Percentiles rank a stretch among this genome's conserved stretches.
Evolutionary conservation across 2,797 vertebrate species (phyloP).

Genomic region (Linurgus olivaceus): DNA sequence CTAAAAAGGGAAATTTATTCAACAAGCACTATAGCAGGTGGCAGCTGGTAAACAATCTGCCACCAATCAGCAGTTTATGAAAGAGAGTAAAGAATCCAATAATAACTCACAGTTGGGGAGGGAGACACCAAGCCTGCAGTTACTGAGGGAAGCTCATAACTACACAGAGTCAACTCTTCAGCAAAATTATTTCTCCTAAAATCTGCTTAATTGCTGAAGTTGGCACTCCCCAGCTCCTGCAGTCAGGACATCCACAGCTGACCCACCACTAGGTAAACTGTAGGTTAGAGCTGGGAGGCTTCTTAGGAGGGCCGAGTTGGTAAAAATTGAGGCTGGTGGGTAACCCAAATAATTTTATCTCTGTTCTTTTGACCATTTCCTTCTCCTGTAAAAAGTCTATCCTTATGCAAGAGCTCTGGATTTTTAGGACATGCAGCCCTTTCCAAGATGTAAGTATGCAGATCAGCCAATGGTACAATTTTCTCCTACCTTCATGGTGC

Average conservation of each 20-base stretch:
- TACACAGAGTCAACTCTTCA: conserved; percentile 24
- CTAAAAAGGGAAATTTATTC: conserved; percentile 65
- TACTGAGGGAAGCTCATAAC: not conserved
- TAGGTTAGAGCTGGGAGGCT: not conserved
- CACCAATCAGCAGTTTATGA: conserved; percentile 73
- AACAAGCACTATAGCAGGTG: conserved; percentile 68
- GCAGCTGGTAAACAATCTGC: conserved; percentile 72
- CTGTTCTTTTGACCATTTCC: not conserved
- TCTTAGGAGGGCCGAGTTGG: rapidly evolving
- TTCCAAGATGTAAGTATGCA: not conserved
- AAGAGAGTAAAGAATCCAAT: conserved; percentile 68
- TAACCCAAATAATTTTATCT: not conserved
- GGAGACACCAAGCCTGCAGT: conserved; percentile 51
- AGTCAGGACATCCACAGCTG: not conserved
- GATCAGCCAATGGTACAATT: not conserved
- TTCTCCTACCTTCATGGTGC: not conserved
- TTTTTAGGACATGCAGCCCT: not conserved
- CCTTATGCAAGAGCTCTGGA: not conserved
- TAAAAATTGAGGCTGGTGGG: not conserved
- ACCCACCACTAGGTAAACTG: not conserved
- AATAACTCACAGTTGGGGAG: conserved; percentile 61
- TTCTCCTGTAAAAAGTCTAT: not conserved
- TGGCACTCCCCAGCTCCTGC: not conserved
- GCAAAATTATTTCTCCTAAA: conserved; percentile 43
- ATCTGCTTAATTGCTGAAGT: conserved; percentile 10